Conservation (phyloP, 2,113 vertebrate species). For the Oncorhynchus gorbuscha region DNA sequence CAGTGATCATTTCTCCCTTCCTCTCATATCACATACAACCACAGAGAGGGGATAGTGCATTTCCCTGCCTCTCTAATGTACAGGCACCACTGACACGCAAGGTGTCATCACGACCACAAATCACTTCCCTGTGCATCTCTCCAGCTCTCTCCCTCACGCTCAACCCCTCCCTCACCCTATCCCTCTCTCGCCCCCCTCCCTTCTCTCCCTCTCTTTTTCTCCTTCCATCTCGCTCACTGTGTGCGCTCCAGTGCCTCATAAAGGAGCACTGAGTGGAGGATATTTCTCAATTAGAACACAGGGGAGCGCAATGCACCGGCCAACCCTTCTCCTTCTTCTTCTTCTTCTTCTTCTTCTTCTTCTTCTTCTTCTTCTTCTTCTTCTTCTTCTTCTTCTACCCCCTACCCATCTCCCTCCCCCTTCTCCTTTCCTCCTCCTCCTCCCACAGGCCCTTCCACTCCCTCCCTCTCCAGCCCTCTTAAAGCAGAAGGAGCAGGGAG, state of each 20-base stretch:
- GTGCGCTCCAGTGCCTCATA: slow-evolving; percentile 39
- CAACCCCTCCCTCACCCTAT: slow-evolving; percentile 9
- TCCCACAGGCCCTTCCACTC: background rate
- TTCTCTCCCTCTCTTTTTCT: slow-evolving; percentile 14
- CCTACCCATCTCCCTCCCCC: slow-evolving; percentile 19
- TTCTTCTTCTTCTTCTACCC: background rate
- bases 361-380: slow-evolving; percentile 21
- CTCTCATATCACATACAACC: slow-evolving; percentile 12
- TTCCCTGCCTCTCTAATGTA: slow-evolving; percentile 48
- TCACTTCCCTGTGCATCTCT: slow-evolving; percentile 51
- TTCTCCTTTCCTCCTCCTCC: background rate
- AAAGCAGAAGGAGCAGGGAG: slow-evolving; percentile 42
- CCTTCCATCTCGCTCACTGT: slow-evolving; percentile 4
- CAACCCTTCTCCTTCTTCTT: slow-evolving; percentile 9
- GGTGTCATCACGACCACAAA: slow-evolving; percentile 66
- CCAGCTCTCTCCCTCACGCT: background rate
- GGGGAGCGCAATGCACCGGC: slow-evolving; percentile 26
- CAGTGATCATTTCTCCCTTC: background rate
- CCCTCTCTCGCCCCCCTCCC: background rate
- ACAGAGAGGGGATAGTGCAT: slow-evolving; percentile 23
- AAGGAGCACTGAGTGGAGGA: slow-evolving; percentile 35
- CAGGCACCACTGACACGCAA: slow-evolving; percentile 57
- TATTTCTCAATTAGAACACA: slow-evolving; percentile 53
- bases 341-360: slow-evolving; percentile 32
- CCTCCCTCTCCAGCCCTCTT: slow-evolving; percentile 34